Evolutionary conservation across 1,140 invertebrate species (phyloP).

Genomic region (Nephila pilipes): DNA sequence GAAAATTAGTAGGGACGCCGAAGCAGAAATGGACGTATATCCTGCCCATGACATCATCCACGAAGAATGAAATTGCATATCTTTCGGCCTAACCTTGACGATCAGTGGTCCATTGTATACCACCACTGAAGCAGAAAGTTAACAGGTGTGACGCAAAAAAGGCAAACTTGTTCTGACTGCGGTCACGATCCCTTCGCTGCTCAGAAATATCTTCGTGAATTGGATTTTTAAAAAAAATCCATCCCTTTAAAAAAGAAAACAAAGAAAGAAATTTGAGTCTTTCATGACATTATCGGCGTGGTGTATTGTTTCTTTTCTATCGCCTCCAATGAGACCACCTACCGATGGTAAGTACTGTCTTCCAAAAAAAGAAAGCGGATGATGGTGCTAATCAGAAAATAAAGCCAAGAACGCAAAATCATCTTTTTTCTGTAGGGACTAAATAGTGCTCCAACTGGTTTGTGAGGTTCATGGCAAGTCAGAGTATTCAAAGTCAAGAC

Average conservation of each 20-base stretch:
- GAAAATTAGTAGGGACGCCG: not conserved
- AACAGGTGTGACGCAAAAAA: conserved; percentile 58
- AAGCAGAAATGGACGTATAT: conserved; percentile 30
- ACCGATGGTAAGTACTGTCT: not conserved
- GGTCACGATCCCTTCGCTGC: conserved; percentile 17
- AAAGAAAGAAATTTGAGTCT: not conserved
- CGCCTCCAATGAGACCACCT: not conserved
- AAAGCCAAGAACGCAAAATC: not conserved
- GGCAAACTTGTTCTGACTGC: conserved; percentile 33
- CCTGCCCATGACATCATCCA: conserved; percentile 35
- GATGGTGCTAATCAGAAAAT: not conserved
- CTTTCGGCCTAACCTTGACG: conserved; percentile 42
- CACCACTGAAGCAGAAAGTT: conserved; percentile 50
- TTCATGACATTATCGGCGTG: not conserved
- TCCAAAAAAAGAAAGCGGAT: not conserved
- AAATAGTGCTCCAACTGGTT: conserved; percentile 14
- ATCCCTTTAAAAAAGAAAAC: not conserved
- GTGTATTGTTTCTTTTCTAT: not conserved
- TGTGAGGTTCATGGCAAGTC: not conserved
- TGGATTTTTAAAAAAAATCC: not conserved
- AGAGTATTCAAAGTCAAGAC: not conserved
- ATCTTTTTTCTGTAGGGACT: not conserved
- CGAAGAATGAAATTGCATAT: conserved; percentile 52
- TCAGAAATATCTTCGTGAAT: conserved; percentile 10
- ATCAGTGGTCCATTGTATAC: conserved; percentile 45